Conservation (phyloP, 92 coral and sea anemone genomes). For the Galaxea fascicularis region DNA sequence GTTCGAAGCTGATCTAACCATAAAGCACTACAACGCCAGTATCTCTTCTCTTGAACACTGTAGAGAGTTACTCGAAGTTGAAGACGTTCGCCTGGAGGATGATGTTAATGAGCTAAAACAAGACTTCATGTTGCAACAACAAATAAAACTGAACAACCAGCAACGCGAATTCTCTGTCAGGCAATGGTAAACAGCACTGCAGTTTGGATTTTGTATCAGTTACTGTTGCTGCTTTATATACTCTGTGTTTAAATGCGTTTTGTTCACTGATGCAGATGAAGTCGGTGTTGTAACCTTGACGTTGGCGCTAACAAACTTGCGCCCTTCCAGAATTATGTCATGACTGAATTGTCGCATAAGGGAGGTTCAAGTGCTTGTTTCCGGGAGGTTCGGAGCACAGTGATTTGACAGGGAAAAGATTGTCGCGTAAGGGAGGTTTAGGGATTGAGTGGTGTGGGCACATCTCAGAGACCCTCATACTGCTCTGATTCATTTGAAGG, state of each 20-base stretch:
- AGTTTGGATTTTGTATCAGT: background rate
- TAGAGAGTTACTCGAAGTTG: constrained; percentile 65
- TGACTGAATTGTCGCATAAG: too few relatives aligned
- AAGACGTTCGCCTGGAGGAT: constrained; percentile 56
- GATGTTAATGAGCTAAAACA: constrained; percentile 45
- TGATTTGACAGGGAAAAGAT: too few relatives aligned
- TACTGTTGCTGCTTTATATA: background rate
- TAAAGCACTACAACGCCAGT: constrained; percentile 81
- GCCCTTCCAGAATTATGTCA: too few relatives aligned
- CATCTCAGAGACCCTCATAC: too few relatives aligned
- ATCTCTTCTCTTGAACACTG: constrained; percentile 80
- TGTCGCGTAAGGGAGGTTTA: too few relatives aligned
- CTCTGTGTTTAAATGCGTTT: too few relatives aligned
- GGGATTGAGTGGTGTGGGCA: too few relatives aligned
- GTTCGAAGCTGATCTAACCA: constrained; percentile 75
- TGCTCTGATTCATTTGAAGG: constrained; percentile 47
- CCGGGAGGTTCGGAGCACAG: too few relatives aligned
- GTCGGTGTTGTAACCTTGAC: too few relatives aligned
- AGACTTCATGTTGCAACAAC: constrained; percentile 48
- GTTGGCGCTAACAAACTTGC: too few relatives aligned
- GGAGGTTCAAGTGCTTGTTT: too few relatives aligned
- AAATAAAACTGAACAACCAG: constrained; percentile 26
- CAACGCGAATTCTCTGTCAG: constrained; percentile 22
- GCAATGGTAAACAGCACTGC: constrained; percentile 47
- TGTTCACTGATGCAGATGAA: too few relatives aligned